Evolutionary conservation across 1,140 invertebrate genomes (phyloP), one percentile per base, ranked within the genome.

Genomic region (Copidosoma floridanum): DNA sequence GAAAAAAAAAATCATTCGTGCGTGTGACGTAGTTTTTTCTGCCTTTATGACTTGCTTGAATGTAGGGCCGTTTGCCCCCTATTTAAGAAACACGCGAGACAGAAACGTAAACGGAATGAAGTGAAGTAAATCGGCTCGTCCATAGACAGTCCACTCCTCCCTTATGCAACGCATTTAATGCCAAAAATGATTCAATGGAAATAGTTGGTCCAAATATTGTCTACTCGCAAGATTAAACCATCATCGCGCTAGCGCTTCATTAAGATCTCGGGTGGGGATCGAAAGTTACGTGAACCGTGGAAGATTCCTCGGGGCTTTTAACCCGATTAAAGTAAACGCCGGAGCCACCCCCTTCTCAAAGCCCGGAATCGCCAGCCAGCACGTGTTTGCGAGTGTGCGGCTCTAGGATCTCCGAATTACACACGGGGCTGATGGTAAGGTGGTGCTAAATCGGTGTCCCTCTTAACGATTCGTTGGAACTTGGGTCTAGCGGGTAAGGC

Each of bases 211-310:
- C 16, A 59, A 52, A 37, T 50, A 21, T 18, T 35, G 12, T 24
- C 29, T 12, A 7, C 14, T 41, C n/a, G 38, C 5, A 8, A 51
- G 35, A 64, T 63, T 51, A 52, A 64, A 59, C 61, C 48, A 60
- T 65, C 50, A 41, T 32, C 51, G 40, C 23, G 23, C 20, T 44
- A 40, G 56, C 20, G 61, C 62, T 64, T 63, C 63, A 66, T 64
- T 66, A 63, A 61, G 58, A 53, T 60, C 35, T 48, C 29, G 55
- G 29, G n/a, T n/a, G n/a, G n/a, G 51, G 35, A 55, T 32, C 53
- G 16, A 57, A 57, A 57, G 24, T 56, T 56, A 56, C 23, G 27
- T 1, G 26, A 16, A 12, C 48, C 1, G 26, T 32, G 47, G 47
- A 26, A 59, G 26, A 57, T 57, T 48, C 46, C 57, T 2, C 32